Percentiles rank a stretch among this genome's conserved stretches.
phyloP scores from a whole-genome alignment of 2,113 vertebrate genomes.

The Orycteropus afer region DNA sequence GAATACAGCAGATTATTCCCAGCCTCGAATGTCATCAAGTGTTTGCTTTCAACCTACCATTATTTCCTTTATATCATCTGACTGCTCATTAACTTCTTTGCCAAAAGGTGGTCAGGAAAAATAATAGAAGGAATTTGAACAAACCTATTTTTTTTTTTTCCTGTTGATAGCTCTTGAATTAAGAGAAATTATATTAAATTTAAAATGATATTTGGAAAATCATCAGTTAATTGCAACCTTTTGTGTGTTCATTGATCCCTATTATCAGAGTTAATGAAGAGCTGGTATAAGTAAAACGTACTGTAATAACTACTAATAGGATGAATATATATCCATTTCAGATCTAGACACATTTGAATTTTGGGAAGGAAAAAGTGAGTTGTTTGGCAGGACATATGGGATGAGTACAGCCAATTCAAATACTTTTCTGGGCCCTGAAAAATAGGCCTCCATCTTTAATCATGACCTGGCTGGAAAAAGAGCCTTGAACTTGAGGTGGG shows the following conservation, averaged over 20 bases:
- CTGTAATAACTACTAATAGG: not conserved
- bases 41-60: not conserved
- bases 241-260: not conserved
- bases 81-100: not conserved
- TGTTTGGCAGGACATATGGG: not conserved
- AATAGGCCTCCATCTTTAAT: not conserved
- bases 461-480: constrained; percentile 11
- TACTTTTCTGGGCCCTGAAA: constrained; percentile 5
- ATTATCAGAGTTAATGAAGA: not conserved
- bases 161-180: not conserved
- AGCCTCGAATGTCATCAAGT: not conserved
- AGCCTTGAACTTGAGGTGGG: not conserved
- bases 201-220: constrained; percentile 41
- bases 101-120: constrained; percentile 31
- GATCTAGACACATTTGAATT: not conserved
- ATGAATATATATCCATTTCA: not conserved
- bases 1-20: not conserved
- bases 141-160: not conserved
- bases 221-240: not conserved
- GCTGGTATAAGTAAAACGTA: not conserved
- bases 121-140: constrained; percentile 30
- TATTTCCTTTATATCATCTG: not conserved
- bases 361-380: constrained; percentile 11
- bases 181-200: not conserved
- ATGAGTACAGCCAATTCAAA: constrained; percentile 30